Evolutionary conservation across 2,888 invertebrate genomes (phyloP).

Genomic region (Mythimna lalbum): DNA sequence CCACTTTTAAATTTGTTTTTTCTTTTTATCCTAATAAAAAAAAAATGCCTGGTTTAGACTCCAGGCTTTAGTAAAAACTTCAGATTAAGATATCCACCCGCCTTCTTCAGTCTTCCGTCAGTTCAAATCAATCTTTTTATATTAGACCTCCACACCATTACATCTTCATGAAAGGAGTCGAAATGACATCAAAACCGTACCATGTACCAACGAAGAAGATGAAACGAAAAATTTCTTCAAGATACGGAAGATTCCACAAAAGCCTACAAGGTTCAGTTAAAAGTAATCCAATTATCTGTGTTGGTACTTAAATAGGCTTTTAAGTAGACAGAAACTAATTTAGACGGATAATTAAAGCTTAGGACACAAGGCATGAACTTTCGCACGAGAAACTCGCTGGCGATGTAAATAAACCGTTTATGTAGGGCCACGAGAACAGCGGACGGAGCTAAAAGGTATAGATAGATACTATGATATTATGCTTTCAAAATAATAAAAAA

Average conservation of each 20-base stretch:
- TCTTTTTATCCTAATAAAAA: no score
- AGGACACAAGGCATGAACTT: slow-evolving; percentile 71
- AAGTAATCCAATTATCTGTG: slow-evolving; percentile 60
- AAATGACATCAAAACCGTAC: not conserved
- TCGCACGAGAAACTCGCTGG: slow-evolving; percentile 67
- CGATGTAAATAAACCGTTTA: slow-evolving; percentile 65
- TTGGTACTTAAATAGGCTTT: slow-evolving; percentile 57
- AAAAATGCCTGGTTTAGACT: no score
- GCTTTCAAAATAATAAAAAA: no score
- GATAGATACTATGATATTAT: no score
- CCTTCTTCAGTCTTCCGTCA: no score
- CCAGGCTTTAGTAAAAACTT: no score
- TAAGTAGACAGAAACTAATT: slow-evolving; percentile 67
- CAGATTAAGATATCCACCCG: no score
- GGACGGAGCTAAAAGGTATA: not conserved
- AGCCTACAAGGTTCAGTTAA: slow-evolving; percentile 40
- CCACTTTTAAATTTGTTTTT: no score
- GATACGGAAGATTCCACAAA: slow-evolving; percentile 19
- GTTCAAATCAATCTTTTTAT: no score
- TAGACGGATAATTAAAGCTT: slow-evolving; percentile 70
- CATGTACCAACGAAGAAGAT: not conserved
- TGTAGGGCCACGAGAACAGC: slow-evolving; percentile 50
- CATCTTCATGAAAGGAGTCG: not conserved
- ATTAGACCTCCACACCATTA: no score
- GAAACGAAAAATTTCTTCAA: slow-evolving; percentile 8